phyloP scores from a whole-genome alignment of 2,888 invertebrate species.

The Drosophila nigricruria region DNA sequence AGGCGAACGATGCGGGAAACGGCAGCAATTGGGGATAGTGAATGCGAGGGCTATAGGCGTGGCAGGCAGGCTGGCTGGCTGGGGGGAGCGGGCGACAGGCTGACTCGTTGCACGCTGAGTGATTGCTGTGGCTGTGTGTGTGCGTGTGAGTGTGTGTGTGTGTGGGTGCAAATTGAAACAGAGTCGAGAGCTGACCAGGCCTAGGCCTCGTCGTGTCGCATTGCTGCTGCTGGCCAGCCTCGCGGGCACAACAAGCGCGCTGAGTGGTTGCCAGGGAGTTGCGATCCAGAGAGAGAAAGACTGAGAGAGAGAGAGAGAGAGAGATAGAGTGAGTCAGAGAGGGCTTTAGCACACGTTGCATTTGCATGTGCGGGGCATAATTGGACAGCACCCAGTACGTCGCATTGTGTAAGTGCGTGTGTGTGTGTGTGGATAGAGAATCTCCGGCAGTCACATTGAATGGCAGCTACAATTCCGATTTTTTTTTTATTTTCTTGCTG shows the following conservation, averaged over 20 bases:
- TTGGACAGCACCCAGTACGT: constrained; percentile 69
- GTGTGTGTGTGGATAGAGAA: constrained; percentile 17
- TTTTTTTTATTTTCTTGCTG: constrained; percentile 17
- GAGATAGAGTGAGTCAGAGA: background rate
- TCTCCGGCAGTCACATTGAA: constrained; percentile 59
- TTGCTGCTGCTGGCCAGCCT: constrained; percentile 65
- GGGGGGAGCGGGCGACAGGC: constrained; percentile 13
- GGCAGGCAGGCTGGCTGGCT: constrained; percentile 22
- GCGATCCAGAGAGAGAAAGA: constrained; percentile 3
- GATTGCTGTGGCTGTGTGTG: constrained; percentile 55
- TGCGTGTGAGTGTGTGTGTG: constrained; percentile 29
- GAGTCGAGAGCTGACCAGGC: constrained; percentile 50
- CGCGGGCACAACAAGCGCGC: constrained; percentile 78
- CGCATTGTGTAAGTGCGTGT: constrained; percentile 25
- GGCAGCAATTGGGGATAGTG: constrained; percentile 43
- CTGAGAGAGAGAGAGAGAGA: background rate
- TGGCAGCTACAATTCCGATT: constrained; percentile 64
- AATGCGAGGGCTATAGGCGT: constrained; percentile 17
- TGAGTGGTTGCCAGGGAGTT: constrained; percentile 61
- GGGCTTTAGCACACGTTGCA: constrained; percentile 62
- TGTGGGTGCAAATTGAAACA: constrained; percentile 80
- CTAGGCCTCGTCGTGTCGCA: constrained; percentile 66
- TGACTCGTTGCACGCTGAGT: constrained; percentile 63
- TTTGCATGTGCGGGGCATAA: constrained; percentile 80
- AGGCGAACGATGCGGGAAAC: constrained; percentile 45